Base-by-base conservation (phyloP, 2,888 invertebrate genomes). In the Aplocera efformata region DNA sequence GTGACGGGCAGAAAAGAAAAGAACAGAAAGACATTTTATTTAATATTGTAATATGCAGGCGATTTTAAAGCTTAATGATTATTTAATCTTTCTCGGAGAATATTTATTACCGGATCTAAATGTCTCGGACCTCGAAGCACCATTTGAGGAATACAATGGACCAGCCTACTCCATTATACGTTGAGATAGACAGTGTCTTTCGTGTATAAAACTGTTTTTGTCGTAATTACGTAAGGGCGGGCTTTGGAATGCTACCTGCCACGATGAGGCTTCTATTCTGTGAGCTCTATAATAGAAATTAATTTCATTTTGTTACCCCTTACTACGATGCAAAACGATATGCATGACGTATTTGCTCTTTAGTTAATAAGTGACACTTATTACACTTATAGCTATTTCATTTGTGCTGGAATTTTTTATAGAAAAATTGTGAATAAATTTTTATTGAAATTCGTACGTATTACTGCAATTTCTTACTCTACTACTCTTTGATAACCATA, bases 221-320 rank as follows among this genome's bases (percentile, higher is more conserved):
- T 72, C 61, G 67, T 74, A 69, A 69, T 72, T 72, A 68, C 50
- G 58, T 49, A 34, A 42, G 52, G 54, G 53, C 35, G 55, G 42
- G 46, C 32, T 58, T 53, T 60, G 72, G 77, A 75, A 77, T 76
- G 72, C 65, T 78, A 76, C 77, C 77, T 73, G 67, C 62, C 29
- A 20, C 47, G 41, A 37, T 31, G 25, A 9, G 26, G 35, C 22
- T 23, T 60, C 62, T 50, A 58, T 62, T 61, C 60, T 58, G 56
- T 50, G 54, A 57, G 62, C 60, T 63, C 54, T 58, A 56, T n/a
- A n/a, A n/a, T n/a, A n/a, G n/a, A n/a, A n/a, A n/a, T n/a, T 50
- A 38, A 30, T 32, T 20, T 23, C 25, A 3, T 32, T 33, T 27
- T n/a, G n/a, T n/a, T n/a, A n/a, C n/a, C n/a, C n/a, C n/a, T n/a